Evolutionary conservation across 2,113 vertebrate species (phyloP).

Genomic region (Esox niger): DNA sequence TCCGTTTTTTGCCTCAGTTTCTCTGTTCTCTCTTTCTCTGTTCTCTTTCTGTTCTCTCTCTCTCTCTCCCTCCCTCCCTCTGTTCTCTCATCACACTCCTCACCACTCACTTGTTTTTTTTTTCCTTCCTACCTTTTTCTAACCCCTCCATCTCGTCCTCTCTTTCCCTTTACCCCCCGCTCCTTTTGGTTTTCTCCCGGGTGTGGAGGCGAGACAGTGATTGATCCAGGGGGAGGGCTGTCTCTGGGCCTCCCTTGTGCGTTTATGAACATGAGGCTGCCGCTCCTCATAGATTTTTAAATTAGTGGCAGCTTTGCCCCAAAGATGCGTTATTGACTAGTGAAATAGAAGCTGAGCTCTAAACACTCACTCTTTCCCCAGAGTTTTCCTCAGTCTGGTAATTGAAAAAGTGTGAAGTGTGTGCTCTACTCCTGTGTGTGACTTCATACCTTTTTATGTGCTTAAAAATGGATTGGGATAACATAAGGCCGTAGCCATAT

Average conservation of each 20-base stretch:
- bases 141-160: not conserved
- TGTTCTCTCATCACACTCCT: too few species aligned
- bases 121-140: not conserved
- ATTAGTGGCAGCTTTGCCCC: conserved; percentile 80
- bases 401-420: conserved; percentile 74
- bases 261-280: conserved; percentile 73
- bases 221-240: conserved; percentile 66
- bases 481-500: too few species aligned
- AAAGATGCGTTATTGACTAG: conserved; percentile 83
- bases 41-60: not conserved
- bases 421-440: conserved; percentile 19
- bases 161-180: conserved; percentile 9
- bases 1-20: conserved; percentile 12
- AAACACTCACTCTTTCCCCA: conserved; percentile 72
- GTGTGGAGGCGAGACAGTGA: conserved; percentile 48
- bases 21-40: conserved; percentile 22
- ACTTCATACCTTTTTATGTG: conserved; percentile 47
- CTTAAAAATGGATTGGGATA: not conserved
- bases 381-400: conserved; percentile 75
- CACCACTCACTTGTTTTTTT: too few species aligned
- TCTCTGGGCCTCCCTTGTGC: conserved; percentile 40
- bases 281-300: conserved; percentile 81
- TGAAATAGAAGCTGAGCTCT: conserved; percentile 76
- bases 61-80: too few species aligned
- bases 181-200: conserved; percentile 1